These are phyloP conservation scores for Sander lucioperca DNA, from an alignment of 2,113 vertebrate genomes.

Conservation along the genomic window DNA sequence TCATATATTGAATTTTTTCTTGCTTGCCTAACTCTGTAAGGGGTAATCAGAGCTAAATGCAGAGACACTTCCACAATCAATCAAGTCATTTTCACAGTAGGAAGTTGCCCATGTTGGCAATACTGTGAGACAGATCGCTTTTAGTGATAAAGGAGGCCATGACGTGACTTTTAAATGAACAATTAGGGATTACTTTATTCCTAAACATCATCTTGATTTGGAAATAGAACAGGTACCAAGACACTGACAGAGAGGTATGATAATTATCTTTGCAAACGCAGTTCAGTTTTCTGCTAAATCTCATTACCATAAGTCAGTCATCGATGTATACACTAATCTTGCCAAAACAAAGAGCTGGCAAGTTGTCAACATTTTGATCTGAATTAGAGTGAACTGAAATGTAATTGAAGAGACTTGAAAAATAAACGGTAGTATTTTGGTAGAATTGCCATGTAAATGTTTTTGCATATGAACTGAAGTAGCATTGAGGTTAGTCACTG, in stretches of 20 bases:
- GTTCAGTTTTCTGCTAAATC: conserved; percentile 31
- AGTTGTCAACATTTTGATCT: conserved; percentile 29
- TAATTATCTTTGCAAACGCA: neutral
- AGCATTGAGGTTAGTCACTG: conserved; percentile 3
- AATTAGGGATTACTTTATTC: conserved; percentile 46
- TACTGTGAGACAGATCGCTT: conserved; percentile 40
- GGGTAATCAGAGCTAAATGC: conserved; percentile 55
- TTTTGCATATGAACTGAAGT: neutral
- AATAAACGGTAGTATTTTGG: conserved; percentile 4
- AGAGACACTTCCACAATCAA: conserved; percentile 53
- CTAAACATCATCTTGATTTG: conserved; percentile 47
- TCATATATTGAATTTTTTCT: conserved; percentile 11
- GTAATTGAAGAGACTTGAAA: conserved; percentile 18
- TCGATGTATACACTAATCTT: conserved; percentile 22
- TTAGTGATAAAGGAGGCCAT: conserved; percentile 46
- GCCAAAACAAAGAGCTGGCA: conserved; percentile 46
- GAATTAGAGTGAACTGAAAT: conserved; percentile 19
- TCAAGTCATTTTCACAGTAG: conserved; percentile 60
- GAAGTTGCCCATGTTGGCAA: conserved; percentile 31
- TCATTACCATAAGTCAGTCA: conserved; percentile 51
- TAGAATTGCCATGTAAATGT: neutral
- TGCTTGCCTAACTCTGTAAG: conserved; percentile 10
- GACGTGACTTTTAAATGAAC: conserved; percentile 67
- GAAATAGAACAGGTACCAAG: conserved; percentile 1
- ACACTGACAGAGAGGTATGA: neutral